A percentile compares a stretch with the other conserved stretches of the same genome.
phyloP scores from a whole-genome alignment of 1,140 invertebrate species.

The Macrobrachium rosenbergii region DNA sequence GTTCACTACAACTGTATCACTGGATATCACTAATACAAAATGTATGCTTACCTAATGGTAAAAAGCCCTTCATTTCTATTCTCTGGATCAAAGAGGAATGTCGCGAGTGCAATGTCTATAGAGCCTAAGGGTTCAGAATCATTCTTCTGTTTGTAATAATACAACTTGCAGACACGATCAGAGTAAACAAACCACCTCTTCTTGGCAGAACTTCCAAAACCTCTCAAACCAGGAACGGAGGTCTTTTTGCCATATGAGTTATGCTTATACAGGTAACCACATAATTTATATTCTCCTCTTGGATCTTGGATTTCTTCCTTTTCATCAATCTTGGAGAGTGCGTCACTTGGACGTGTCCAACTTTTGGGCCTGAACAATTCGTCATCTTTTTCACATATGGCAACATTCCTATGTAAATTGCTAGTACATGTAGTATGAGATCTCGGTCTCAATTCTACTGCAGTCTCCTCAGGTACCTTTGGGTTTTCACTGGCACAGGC shows the following conservation, averaged over 20 bases:
- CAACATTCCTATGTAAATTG: no score
- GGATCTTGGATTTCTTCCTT: slow-evolving; percentile 24
- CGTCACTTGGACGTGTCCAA: slow-evolving; percentile 7
- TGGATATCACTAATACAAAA: no score
- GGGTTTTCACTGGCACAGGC: no score
- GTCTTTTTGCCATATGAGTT: slow-evolving; percentile 12
- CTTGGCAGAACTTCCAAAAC: slow-evolving; percentile 30
- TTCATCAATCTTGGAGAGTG: slow-evolving; percentile 36
- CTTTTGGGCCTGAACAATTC: slow-evolving; percentile 7
- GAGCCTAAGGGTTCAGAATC: slow-evolving; percentile 42
- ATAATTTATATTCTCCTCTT: slow-evolving; percentile 39
- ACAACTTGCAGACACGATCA: slow-evolving; percentile 49
- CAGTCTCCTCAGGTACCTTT: no score
- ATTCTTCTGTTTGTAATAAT: slow-evolving; percentile 53
- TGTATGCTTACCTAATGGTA: slow-evolving; percentile 39
- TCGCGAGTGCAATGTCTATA: slow-evolving; percentile 49
- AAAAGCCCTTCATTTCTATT: slow-evolving; percentile 55
- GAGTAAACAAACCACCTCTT: slow-evolving; percentile 59
- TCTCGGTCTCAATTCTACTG: no score
- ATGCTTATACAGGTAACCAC: slow-evolving; percentile 46
- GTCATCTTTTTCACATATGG: no score
- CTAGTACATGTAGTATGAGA: no score
- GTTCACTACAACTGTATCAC: background rate
- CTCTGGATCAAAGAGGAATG: slow-evolving; percentile 53
- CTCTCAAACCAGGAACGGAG: slow-evolving; percentile 22